Evolutionary conservation across 1,140 invertebrate species (phyloP).

Genomic region (Lordiphosa collinella): DNA sequence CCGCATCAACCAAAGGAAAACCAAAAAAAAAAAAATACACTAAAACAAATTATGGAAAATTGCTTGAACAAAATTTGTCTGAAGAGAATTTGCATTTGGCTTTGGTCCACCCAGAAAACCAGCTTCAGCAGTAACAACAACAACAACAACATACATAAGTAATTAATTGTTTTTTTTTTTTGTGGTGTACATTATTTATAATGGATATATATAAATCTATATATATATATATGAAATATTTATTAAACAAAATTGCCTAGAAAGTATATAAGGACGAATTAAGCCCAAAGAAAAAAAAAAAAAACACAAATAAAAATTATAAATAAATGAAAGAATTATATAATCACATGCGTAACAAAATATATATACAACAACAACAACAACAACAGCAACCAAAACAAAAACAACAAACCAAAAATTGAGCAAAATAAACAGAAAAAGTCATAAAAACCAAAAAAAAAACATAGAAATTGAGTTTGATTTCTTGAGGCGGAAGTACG

Average conservation of each 20-base stretch:
- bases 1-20: neutral
- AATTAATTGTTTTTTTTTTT: constrained; percentile 58
- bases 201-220: constrained; percentile 27
- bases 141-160: constrained; percentile 31
- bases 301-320: constrained; percentile 15
- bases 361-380: constrained; percentile 26
- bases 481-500: too few relatives aligned
- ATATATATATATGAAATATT: constrained; percentile 47
- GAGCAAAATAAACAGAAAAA: constrained; percentile 6
- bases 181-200: constrained; percentile 69
- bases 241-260: constrained; percentile 57
- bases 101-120: constrained; percentile 46
- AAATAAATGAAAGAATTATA: constrained; percentile 54
- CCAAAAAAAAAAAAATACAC: neutral
- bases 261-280: constrained; percentile 61
- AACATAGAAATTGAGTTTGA: neutral
- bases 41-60: neutral
- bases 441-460: constrained; percentile 8
- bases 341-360: constrained; percentile 72
- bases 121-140: constrained; percentile 22
- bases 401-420: constrained; percentile 5
- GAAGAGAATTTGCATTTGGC: constrained; percentile 20
- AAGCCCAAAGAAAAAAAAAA: constrained; percentile 30
- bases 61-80: too few relatives aligned
- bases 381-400: neutral